Evolutionary conservation across 2,888 invertebrate genomes (phyloP).

Genomic region (Limnephilus auricula): DNA sequence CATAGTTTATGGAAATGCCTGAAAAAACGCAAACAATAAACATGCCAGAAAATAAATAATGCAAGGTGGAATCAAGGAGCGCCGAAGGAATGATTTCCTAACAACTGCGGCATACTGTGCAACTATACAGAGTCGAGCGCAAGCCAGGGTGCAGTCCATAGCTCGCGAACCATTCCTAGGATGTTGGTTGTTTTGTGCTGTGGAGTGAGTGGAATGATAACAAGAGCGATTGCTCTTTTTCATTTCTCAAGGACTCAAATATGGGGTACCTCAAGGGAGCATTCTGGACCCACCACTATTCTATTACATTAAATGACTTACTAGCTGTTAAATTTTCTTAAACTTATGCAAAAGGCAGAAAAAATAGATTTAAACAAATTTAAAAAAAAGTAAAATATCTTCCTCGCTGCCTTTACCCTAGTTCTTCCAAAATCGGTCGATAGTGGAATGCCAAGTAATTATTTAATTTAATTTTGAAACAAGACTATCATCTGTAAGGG

Average conservation of each 20-base stretch:
- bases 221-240: neutral
- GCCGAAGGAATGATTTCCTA: neutral
- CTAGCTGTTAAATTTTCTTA: neutral
- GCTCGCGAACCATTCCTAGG: neutral
- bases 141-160: neutral
- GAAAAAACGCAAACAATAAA: conserved; percentile 28
- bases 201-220: neutral
- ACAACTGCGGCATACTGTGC: neutral
- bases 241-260: neutral
- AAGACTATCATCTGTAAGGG: no score
- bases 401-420: no score
- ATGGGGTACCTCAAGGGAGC: neutral
- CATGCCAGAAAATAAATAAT: conserved; percentile 22
- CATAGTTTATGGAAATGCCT: conserved; percentile 28
- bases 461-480: no score
- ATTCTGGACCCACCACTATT: neutral
- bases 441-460: no score
- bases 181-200: neutral
- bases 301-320: neutral
- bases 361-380: neutral
- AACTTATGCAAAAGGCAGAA: no score
- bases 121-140: neutral
- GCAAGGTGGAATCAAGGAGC: conserved; percentile 7
- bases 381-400: neutral
- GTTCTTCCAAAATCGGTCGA: no score